phyloP scores from a whole-genome alignment of 2,113 vertebrate species.

The Gallinago paraguaiae region DNA sequence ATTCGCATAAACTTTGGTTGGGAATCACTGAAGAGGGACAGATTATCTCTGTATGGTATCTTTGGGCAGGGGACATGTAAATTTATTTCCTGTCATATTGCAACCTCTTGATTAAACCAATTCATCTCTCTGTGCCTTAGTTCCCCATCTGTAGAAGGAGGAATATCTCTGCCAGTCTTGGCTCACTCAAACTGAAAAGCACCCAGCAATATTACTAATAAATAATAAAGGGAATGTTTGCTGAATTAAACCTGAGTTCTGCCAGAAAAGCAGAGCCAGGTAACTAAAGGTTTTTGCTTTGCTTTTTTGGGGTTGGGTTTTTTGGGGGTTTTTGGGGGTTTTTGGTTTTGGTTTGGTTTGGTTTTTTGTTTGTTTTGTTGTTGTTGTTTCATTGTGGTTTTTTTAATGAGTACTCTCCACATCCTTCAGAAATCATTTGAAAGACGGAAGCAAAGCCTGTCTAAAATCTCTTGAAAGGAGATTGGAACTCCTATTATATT shows the following conservation, averaged over 20 bases:
- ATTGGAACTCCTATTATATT: not conserved
- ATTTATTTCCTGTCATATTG: not conserved
- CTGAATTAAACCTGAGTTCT: not conserved
- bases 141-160: not conserved
- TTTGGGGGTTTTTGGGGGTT: too few species aligned
- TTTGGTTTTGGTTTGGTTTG: too few species aligned
- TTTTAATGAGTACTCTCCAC: not conserved
- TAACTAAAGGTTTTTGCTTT: not conserved
- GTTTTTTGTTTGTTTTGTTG: too few species aligned
- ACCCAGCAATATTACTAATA: not conserved
- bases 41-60: not conserved
- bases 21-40: not conserved
- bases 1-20: not conserved
- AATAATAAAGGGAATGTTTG: not conserved
- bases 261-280: not conserved
- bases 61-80: not conserved
- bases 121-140: not conserved
- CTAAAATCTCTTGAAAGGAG: not conserved
- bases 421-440: not conserved
- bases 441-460: not conserved
- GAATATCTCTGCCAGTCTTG: not conserved
- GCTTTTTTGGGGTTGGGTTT: not conserved
- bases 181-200: not conserved
- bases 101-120: not conserved
- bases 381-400: too few species aligned